Conservation (phyloP, 2,888 invertebrate species). For the Melikaiella ostensackeni region DNA sequence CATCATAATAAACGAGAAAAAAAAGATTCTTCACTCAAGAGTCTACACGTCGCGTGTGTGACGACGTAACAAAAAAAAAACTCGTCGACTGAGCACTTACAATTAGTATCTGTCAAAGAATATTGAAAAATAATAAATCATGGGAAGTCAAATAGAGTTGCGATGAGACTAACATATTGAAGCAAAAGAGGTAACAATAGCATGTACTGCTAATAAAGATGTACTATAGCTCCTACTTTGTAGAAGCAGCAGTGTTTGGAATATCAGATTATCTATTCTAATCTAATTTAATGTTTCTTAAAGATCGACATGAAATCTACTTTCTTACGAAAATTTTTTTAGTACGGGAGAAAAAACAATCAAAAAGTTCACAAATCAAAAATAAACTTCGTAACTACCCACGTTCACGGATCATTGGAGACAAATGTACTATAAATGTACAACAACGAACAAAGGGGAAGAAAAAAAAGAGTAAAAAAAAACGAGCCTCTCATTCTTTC, state of each 20-base stretch:
- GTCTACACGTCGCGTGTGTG: slow-evolving; percentile 1
- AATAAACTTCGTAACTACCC: no score
- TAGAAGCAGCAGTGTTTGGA: not conserved
- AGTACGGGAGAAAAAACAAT: no score
- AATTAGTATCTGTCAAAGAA: slow-evolving; percentile 11
- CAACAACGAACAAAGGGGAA: no score
- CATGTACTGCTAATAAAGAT: not conserved
- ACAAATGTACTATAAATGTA: no score
- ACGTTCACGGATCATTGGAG: no score
- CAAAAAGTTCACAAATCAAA: no score
- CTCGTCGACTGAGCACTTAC: not conserved
- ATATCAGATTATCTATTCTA: not conserved
- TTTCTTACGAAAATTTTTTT: no score
- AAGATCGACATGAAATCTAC: no score
- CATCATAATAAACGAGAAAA: slow-evolving; percentile 17
- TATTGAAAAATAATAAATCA: slow-evolving; percentile 15
- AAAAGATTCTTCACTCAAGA: not conserved
- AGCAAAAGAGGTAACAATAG: slow-evolving; percentile 18
- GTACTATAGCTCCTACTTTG: not conserved
- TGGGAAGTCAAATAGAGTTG: not conserved
- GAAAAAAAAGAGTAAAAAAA: no score
- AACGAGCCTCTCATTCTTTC: no score
- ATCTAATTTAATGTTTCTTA: no score
- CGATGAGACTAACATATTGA: not conserved
- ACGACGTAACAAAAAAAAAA: slow-evolving; percentile 17